Conservation (phyloP, 2,888 invertebrate genomes). For the Eupithecia insigniata region DNA sequence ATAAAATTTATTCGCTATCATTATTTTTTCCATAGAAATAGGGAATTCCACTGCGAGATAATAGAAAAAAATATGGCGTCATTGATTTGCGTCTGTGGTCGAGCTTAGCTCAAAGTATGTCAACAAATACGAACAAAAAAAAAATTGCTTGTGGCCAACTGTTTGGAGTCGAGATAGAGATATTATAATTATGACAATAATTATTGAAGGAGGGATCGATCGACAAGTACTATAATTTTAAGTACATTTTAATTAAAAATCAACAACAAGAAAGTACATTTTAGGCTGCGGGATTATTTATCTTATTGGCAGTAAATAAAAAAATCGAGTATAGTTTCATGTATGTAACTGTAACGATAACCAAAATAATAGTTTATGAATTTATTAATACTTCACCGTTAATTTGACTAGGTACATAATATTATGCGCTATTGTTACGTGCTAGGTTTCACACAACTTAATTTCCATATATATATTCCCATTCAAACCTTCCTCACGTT, state of each 20-base stretch:
- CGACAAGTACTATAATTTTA: too few relatives aligned
- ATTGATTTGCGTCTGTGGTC: neutral
- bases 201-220: neutral
- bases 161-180: neutral
- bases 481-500: slow-evolving; percentile 21
- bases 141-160: neutral
- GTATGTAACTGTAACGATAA: too few relatives aligned
- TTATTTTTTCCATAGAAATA: neutral
- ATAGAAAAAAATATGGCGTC: neutral
- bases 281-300: too few relatives aligned
- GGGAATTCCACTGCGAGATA: neutral
- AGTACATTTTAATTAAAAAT: too few relatives aligned
- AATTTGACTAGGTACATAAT: too few relatives aligned
- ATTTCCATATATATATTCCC: slow-evolving; percentile 25
- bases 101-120: neutral
- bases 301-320: too few relatives aligned
- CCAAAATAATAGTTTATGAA: neutral
- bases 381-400: neutral
- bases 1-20: neutral
- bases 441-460: neutral
- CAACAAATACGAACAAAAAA: neutral
- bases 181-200: neutral
- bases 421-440: neutral
- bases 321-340: too few relatives aligned
- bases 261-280: too few relatives aligned